phyloP scores from a whole-genome alignment of 2,797 vertebrate species.

The Fratercula arctica region DNA sequence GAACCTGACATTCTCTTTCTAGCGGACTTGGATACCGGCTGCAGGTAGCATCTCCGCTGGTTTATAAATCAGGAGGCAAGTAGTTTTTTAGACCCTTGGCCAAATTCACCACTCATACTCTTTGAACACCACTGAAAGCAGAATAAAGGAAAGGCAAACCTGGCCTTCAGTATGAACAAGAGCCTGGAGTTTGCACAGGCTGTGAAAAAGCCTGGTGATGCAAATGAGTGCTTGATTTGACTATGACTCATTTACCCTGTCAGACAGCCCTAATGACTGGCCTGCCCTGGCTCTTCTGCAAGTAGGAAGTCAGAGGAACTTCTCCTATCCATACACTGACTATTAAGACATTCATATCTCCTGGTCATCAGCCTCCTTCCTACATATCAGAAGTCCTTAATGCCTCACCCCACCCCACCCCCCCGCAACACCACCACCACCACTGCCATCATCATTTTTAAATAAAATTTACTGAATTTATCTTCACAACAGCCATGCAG shows the following conservation, averaged over 20 bases:
- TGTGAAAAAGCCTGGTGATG: background rate
- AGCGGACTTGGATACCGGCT: background rate
- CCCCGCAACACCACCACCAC: too few relatives aligned
- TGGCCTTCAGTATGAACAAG: background rate
- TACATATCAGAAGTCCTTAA: background rate
- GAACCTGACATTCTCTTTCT: background rate
- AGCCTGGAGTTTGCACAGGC: background rate
- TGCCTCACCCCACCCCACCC: background rate
- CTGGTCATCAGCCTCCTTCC: fast-evolving
- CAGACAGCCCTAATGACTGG: background rate
- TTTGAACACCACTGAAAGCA: background rate
- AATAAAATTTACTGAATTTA: background rate
- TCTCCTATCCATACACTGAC: background rate
- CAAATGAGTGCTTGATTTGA: slow-evolving; percentile 2
- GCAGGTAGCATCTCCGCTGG: background rate
- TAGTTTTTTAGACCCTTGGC: background rate
- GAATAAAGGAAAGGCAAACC: background rate
- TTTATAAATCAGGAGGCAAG: background rate
- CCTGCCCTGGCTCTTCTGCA: background rate
- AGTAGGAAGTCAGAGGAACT: background rate
- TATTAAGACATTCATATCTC: background rate
- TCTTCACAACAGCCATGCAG: background rate
- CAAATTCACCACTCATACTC: background rate
- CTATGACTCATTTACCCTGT: background rate
- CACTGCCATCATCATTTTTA: background rate